Percentiles rank a stretch among this genome's conserved stretches.
These are phyloP conservation scores for Xestobium rufovillosum DNA, from an alignment of 2,888 invertebrate genomes.

Conservation along the genomic window DNA sequence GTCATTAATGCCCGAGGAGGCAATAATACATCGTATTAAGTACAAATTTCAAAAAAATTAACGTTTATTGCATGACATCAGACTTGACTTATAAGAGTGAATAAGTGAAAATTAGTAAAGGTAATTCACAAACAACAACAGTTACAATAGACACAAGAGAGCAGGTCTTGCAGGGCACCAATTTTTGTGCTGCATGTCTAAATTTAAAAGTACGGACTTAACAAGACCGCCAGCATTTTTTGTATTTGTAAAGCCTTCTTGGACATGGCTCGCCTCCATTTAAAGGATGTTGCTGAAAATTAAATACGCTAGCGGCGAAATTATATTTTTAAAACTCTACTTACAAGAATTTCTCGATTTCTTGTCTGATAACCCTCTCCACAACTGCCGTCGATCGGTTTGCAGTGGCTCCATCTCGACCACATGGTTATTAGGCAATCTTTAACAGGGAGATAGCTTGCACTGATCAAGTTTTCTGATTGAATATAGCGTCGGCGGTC, in stretches of 20 bases:
- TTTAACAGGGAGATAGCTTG: constrained; percentile 25
- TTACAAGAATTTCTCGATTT: constrained; percentile 32
- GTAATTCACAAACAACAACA: too few relatives aligned
- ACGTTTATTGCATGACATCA: too few relatives aligned
- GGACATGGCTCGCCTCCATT: constrained; percentile 51
- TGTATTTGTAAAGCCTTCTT: constrained; percentile 41
- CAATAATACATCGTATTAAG: too few relatives aligned
- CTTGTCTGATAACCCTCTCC: constrained; percentile 45
- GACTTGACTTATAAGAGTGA: too few relatives aligned
- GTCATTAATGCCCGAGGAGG: too few relatives aligned
- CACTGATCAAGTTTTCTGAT: constrained; percentile 12
- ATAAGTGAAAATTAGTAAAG: too few relatives aligned
- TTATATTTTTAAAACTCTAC: not conserved
- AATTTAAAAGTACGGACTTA: constrained; percentile 23
- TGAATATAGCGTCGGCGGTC: constrained; percentile 5
- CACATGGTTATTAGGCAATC: constrained; percentile 48
- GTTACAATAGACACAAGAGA: too few relatives aligned
- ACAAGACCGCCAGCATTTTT: constrained; percentile 34
- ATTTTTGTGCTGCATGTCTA: constrained; percentile 1
- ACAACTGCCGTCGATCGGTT: constrained; percentile 35
- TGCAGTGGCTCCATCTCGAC: constrained; percentile 47
- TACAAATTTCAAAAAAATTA: too few relatives aligned
- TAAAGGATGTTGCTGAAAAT: constrained; percentile 35
- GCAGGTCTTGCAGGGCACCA: too few relatives aligned
- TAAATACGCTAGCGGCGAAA: not conserved